phyloP scores from a whole-genome alignment of 2,797 vertebrate genomes.

The Enteromius unitaeniatus region DNA sequence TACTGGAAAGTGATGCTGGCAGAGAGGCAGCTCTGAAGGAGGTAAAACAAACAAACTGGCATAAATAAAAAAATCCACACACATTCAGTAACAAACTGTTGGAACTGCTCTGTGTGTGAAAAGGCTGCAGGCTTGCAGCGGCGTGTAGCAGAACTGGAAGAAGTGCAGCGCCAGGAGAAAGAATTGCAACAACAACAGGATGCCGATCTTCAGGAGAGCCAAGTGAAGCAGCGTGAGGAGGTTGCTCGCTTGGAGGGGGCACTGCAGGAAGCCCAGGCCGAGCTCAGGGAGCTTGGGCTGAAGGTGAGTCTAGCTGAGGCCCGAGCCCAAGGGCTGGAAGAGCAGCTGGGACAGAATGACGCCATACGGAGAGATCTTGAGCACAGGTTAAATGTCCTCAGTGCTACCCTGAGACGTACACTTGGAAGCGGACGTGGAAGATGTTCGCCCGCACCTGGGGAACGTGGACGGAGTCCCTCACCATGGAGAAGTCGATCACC shows the following conservation, averaged over 20 bases:
- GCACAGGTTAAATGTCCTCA: conserved; percentile 71
- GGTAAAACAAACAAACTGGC: conserved; percentile 67
- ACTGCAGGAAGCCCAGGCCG: conserved; percentile 68
- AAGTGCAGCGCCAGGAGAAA: conserved; percentile 57
- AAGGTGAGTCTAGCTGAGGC: conserved; percentile 69
- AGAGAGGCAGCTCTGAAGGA: conserved; percentile 77
- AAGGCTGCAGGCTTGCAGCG: conserved; percentile 79
- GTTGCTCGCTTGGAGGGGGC: conserved; percentile 63
- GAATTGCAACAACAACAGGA: conserved; percentile 72
- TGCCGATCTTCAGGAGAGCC: conserved; percentile 63
- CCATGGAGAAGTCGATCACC: conserved; percentile 69
- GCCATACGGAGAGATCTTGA: conserved; percentile 68
- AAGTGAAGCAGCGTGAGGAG: conserved; percentile 71
- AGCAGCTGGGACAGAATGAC: conserved; percentile 72
- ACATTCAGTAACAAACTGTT: neutral
- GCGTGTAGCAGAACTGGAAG: conserved; percentile 73
- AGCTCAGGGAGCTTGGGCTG: conserved; percentile 67
- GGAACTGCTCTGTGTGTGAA: neutral
- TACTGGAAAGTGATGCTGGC: conserved; percentile 75
- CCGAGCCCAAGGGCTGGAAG: conserved; percentile 70
- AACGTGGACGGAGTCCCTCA: conserved; percentile 67
- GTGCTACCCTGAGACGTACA: conserved; percentile 72
- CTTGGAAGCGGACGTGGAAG: conserved; percentile 67
- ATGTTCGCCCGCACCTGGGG: conserved; percentile 54
- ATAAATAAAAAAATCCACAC: conserved; percentile 4